Evolutionary conservation across 2,113 vertebrate genomes (phyloP).

Genomic region (Thamnaconus septentrionalis): DNA sequence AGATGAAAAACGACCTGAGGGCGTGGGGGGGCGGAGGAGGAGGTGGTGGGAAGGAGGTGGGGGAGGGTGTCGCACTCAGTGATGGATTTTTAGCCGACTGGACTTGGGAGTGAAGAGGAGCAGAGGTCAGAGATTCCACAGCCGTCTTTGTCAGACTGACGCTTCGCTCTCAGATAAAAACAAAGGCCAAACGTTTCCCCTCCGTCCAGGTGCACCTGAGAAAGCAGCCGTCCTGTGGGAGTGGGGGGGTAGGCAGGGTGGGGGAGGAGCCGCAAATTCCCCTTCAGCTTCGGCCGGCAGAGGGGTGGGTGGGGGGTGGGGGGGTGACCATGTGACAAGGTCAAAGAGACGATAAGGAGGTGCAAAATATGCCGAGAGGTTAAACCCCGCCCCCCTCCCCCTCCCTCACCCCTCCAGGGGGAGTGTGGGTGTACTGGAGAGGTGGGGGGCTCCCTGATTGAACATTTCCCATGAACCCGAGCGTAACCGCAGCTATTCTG

Average conservation of each 20-base stretch:
- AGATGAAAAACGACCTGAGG: too few relatives aligned
- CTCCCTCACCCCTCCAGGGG: constrained; percentile 17
- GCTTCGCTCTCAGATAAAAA: constrained; percentile 35
- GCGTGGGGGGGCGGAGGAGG: neutral
- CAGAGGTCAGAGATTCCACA: constrained; percentile 33
- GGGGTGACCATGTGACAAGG: constrained; percentile 2
- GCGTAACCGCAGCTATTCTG: constrained; percentile 30
- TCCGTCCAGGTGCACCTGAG: too few relatives aligned
- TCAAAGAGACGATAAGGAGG: constrained; percentile 23
- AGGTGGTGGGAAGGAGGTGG: neutral
- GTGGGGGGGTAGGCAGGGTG: too few relatives aligned
- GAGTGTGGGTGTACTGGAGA: constrained; percentile 8
- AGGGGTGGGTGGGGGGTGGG: neutral
- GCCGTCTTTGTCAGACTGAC: constrained; percentile 35
- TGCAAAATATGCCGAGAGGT: constrained; percentile 11
- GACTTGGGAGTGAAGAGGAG: constrained; percentile 23
- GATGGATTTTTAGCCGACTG: constrained; percentile 30
- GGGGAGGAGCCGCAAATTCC: too few relatives aligned
- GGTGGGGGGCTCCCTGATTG: constrained; percentile 29
- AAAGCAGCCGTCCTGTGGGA: too few relatives aligned
- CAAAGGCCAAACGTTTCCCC: too few relatives aligned
- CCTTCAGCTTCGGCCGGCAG: neutral
- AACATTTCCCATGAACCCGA: constrained; percentile 49
- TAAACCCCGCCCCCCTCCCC: constrained; percentile 9
- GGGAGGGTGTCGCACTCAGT: neutral